These are phyloP conservation scores for Xestia sexstrigata DNA, from an alignment of 2,888 invertebrate genomes.

Conservation along the genomic window DNA sequence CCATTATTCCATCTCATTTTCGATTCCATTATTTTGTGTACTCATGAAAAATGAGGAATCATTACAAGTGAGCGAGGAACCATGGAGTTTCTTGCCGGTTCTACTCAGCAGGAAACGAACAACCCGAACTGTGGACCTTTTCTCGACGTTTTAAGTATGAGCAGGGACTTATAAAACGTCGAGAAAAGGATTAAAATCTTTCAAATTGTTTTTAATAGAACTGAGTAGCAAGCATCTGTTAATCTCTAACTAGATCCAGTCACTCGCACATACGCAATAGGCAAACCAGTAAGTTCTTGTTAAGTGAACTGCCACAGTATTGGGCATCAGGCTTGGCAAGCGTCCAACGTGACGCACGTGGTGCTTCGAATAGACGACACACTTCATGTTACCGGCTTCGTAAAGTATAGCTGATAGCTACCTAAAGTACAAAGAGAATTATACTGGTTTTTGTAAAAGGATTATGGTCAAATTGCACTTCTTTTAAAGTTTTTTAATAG, in stretches of 20 bases:
- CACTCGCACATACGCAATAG: conserved; percentile 29
- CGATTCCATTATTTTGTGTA: not conserved
- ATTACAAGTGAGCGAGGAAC: not conserved
- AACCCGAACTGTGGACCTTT: too few relatives aligned
- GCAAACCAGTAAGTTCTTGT: conserved; percentile 49
- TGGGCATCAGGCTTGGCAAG: conserved; percentile 54
- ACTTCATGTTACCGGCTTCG: conserved; percentile 42
- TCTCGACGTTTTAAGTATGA: too few relatives aligned
- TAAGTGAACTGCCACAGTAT: conserved; percentile 55
- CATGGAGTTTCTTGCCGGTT: too few relatives aligned
- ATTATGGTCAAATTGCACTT: not conserved
- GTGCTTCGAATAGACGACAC: conserved; percentile 27
- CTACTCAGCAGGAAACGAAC: too few relatives aligned
- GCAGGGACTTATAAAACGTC: too few relatives aligned
- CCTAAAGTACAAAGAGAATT: conserved; percentile 1
- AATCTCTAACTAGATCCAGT: conserved; percentile 14
- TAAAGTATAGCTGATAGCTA: conserved; percentile 3
- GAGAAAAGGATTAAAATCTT: not conserved
- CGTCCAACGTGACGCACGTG: conserved; percentile 51
- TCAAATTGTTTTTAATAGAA: not conserved
- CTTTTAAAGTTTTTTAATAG: not conserved
- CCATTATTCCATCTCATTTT: too few relatives aligned
- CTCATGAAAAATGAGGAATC: not conserved
- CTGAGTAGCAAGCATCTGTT: not conserved
- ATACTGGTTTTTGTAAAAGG: not conserved